Percentiles rank a stretch among this genome's conserved stretches.
Evolutionary conservation across 1,140 invertebrate genomes (phyloP).

Genomic region (Conopomorpha cramerella): DNA sequence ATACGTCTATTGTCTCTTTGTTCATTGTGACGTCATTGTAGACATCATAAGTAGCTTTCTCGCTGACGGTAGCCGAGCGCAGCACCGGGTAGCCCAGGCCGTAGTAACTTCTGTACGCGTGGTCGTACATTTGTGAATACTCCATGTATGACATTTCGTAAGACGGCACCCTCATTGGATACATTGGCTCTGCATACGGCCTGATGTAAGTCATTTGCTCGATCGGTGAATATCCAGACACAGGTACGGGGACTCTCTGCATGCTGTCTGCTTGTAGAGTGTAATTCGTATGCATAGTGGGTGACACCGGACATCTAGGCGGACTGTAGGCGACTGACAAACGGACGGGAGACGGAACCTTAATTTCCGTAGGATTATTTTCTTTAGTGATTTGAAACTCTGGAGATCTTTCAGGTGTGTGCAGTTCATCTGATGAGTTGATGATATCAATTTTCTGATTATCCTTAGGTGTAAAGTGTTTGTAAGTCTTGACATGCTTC

Average conservation of each 20-base stretch:
- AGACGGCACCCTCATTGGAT: slow-evolving; percentile 27
- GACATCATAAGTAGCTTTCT: slow-evolving; percentile 26
- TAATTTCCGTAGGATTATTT: slow-evolving; percentile 8
- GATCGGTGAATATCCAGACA: no score
- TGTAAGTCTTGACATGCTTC: slow-evolving; percentile 87
- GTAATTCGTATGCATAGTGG: slow-evolving; percentile 10
- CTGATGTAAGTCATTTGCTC: slow-evolving; percentile 21
- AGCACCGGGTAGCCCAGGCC: slow-evolving; percentile 23
- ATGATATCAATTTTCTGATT: slow-evolving; percentile 14
- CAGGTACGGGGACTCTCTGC: slow-evolving; percentile 13
- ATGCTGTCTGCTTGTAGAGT: slow-evolving; percentile 4
- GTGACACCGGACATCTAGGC: slow-evolving; percentile 15
- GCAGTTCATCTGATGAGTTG: slow-evolving; percentile 22
- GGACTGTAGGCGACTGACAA: slow-evolving; percentile 15
- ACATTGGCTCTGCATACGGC: slow-evolving; percentile 19
- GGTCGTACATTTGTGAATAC: slow-evolving; percentile 44
- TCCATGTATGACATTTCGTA: slow-evolving; percentile 42
- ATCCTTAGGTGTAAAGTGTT: slow-evolving; percentile 62
- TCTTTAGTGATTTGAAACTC: no score
- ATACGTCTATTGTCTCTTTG: slow-evolving; percentile 5
- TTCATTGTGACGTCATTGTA: slow-evolving; percentile 20
- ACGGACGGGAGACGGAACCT: slow-evolving; percentile 18
- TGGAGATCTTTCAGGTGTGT: no score
- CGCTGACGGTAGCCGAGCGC: slow-evolving; percentile 16
- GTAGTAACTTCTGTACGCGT: slow-evolving; percentile 37